These are phyloP conservation scores for Neogobius melanostomus DNA, from an alignment of 2,113 vertebrate genomes.

Conservation along the genomic window DNA sequence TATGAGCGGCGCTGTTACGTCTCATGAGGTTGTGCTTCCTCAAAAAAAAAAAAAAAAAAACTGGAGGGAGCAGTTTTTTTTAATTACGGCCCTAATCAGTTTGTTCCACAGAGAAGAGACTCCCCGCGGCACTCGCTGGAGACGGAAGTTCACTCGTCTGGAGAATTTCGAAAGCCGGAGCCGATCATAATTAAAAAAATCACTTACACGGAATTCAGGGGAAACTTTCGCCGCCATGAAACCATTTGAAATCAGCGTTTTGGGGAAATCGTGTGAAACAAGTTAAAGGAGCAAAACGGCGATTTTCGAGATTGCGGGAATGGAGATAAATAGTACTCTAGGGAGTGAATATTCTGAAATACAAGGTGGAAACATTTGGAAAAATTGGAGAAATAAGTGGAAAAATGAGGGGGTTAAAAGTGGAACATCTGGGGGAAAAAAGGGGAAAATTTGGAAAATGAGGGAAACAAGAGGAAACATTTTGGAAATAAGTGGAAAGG, in stretches of 20 bases:
- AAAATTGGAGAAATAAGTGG: no score
- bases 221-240: background rate
- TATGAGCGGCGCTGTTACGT: background rate
- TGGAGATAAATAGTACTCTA: no score
- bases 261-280: background rate
- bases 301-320: no score
- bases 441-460: no score
- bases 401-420: no score
- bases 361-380: no score
- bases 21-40: background rate
- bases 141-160: background rate
- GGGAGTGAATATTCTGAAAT: no score
- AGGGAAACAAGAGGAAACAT: no score
- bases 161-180: background rate
- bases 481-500: no score
- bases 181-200: background rate
- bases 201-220: background rate
- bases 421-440: no score
- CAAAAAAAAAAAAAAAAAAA: background rate
- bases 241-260: no score
- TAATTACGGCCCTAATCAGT: slow-evolving; percentile 11
- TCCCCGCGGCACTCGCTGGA: background rate
- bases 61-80: background rate
- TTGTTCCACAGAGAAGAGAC: background rate
- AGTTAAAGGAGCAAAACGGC: no score